phyloP scores from a whole-genome alignment of 2,113 vertebrate species.

The Odontophorus gujanensis region DNA sequence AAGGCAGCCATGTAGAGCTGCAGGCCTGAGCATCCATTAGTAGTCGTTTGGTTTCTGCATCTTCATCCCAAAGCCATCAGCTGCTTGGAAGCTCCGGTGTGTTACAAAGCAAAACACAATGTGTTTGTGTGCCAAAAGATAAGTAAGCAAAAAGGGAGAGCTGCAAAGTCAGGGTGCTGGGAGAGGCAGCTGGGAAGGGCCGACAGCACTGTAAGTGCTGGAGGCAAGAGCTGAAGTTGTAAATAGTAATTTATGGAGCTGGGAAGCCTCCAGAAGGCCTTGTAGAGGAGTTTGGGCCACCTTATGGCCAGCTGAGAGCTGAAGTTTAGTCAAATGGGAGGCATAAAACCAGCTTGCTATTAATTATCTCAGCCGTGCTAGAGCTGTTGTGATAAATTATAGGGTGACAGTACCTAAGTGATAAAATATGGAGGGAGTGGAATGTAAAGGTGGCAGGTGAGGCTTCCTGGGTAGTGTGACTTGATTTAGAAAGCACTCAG shows the following conservation, averaged over 20 bases:
- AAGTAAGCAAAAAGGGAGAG: background rate
- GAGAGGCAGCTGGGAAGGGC: slow-evolving; percentile 2
- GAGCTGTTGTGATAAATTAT: slow-evolving; percentile 32
- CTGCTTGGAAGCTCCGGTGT: background rate
- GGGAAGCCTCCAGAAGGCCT: background rate
- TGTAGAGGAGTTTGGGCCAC: background rate
- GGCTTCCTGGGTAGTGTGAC: background rate
- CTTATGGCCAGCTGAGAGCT: background rate
- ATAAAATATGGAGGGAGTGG: slow-evolving; percentile 31
- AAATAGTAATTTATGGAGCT: background rate
- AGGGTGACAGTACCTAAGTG: slow-evolving; percentile 39
- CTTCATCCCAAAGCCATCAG: background rate
- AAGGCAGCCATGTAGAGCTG: accelerated
- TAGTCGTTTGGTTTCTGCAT: background rate
- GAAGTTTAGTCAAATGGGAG: slow-evolving; percentile 37
- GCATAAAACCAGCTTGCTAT: slow-evolving; percentile 29
- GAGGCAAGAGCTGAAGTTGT: background rate
- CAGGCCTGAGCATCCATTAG: background rate
- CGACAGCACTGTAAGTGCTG: background rate
- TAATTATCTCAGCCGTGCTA: background rate
- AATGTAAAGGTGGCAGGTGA: background rate
- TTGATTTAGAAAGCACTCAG: background rate
- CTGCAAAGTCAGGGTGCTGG: background rate
- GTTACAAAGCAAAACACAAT: background rate
- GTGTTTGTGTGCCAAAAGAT: slow-evolving; percentile 6